Percentiles rank a stretch among this genome's conserved stretches.
Evolutionary conservation across 1,140 invertebrate species (phyloP).

Genomic region (Hylaeus anthracinus): DNA sequence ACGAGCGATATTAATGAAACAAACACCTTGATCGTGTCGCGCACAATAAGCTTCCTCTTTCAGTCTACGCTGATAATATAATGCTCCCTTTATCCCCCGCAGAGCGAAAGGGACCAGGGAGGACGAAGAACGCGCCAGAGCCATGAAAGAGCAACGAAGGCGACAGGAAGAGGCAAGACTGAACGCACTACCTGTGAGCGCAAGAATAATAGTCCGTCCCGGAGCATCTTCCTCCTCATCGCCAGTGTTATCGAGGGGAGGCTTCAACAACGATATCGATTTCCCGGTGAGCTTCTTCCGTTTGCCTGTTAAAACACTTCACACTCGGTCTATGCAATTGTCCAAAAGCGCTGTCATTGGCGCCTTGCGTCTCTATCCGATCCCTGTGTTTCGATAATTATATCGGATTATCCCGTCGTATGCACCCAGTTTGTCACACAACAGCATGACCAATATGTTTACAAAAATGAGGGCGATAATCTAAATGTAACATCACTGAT

Average conservation of each 20-base stretch:
- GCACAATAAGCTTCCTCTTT: conserved; percentile 39
- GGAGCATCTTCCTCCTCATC: conserved; percentile 19
- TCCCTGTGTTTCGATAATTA: conserved; percentile 13
- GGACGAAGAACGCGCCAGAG: conserved; percentile 32
- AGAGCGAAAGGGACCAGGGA: conserved; percentile 36
- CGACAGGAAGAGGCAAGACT: conserved; percentile 60
- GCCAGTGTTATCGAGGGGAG: conserved; percentile 29
- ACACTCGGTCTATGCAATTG: neutral
- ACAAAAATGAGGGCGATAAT: no score
- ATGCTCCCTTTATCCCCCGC: neutral
- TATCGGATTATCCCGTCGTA: no score
- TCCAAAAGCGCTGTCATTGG: neutral
- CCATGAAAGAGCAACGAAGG: conserved; percentile 34
- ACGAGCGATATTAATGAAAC: conserved; percentile 40
- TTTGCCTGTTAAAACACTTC: conserved; percentile 37
- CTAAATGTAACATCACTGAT: no score
- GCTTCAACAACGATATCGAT: conserved; percentile 58
- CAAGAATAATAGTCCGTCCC: conserved; percentile 66
- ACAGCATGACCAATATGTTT: no score
- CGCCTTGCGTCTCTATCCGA: conserved; percentile 12
- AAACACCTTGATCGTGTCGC: conserved; percentile 16
- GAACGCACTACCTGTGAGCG: conserved; percentile 66
- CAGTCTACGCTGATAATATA: conserved; percentile 13
- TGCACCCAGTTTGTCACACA: neutral
- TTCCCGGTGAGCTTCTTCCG: conserved; percentile 63